A percentile compares a stretch with the other conserved stretches of the same genome.
Conservation (phyloP, 1,140 invertebrate genomes). For the Frieseomelitta varia region DNA sequence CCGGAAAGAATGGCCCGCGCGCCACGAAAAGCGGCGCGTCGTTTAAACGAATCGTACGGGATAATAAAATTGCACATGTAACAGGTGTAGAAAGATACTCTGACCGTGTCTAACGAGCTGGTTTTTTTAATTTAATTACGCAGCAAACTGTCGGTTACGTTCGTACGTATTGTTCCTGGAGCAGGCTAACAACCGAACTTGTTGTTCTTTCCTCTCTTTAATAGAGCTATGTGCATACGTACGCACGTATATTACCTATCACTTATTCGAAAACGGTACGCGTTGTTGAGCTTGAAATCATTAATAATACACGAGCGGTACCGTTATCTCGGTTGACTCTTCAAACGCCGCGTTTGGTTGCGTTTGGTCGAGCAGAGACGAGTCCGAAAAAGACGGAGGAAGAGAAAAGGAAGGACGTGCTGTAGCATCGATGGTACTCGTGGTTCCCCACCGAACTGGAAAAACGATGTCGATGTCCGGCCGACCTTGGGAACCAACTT, state of each 20-base stretch:
- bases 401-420: neutral
- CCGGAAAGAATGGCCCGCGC: neutral
- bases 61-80: constrained; percentile 12
- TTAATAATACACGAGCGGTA: constrained; percentile 28
- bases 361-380: neutral
- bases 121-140: constrained; percentile 29
- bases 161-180: neutral
- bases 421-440: too few relatives aligned
- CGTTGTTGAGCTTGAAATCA: constrained; percentile 20
- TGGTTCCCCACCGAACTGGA: neutral
- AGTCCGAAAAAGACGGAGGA: neutral
- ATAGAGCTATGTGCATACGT: too few relatives aligned
- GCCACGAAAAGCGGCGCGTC: neutral
- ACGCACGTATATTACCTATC: neutral
- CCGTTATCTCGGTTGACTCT: neutral
- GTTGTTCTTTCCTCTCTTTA: neutral
- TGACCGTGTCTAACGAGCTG: constrained; percentile 47
- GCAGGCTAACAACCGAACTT: too few relatives aligned
- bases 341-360: neutral
- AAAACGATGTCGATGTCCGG: constrained; percentile 2
- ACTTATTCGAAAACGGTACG: neutral
- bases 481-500: constrained; percentile 34
- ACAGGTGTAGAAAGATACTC: neutral
- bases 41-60: neutral
- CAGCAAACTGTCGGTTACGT: neutral